These are phyloP conservation scores for Campylomormyrus tamandua DNA, from an alignment of 2,113 vertebrate species.

Conservation along the genomic window DNA sequence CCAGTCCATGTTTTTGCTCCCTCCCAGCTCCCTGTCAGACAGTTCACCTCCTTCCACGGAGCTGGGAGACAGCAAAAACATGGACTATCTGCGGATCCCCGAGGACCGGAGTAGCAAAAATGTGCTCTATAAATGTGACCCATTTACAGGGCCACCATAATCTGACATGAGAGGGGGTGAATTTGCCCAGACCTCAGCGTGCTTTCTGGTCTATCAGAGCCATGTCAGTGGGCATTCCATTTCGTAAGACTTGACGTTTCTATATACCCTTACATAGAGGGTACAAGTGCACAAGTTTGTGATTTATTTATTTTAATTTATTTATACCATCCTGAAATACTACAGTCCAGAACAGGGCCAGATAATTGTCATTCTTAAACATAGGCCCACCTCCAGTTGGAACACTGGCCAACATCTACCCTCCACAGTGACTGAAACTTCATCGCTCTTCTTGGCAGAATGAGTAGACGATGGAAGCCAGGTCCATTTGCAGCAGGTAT, in stretches of 20 bases:
- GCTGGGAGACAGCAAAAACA: not conserved
- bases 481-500: not conserved
- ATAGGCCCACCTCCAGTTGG: not conserved
- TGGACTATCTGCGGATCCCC: not conserved
- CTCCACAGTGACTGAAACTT: not conserved
- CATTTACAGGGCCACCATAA: not conserved
- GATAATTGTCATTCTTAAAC: not conserved
- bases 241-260: not conserved
- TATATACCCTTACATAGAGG: not conserved
- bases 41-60: not conserved
- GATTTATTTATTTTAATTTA: not conserved
- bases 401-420: not conserved
- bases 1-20: not conserved
- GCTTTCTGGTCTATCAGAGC: not conserved
- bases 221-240: not conserved
- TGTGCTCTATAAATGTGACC: too few relatives aligned
- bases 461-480: not conserved
- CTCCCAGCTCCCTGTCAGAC: not conserved
- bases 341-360: not conserved
- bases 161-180: not conserved
- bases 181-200: not conserved
- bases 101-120: not conserved
- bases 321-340: not conserved
- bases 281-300: not conserved
- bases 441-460: not conserved